Evolutionary conservation across 2,113 vertebrate genomes (phyloP).

Genomic region (Oreochromis niloticus): DNA sequence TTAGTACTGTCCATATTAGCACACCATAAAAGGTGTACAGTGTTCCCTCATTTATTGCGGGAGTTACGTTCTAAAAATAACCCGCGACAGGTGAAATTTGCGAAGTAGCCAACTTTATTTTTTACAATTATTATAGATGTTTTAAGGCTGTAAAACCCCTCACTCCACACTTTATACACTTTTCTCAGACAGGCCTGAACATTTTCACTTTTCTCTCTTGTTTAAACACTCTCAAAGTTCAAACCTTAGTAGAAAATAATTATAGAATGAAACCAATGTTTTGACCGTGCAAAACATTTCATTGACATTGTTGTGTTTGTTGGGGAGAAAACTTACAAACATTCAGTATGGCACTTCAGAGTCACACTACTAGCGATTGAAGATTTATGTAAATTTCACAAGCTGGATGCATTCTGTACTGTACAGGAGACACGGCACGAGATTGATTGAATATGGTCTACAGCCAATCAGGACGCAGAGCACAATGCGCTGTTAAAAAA

Average conservation of each 20-base stretch:
- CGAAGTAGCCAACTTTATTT: rapidly evolving
- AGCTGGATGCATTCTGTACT: not conserved
- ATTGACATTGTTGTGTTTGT: rapidly evolving
- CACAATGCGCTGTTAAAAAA: not conserved
- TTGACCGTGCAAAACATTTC: not conserved
- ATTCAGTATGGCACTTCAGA: not conserved
- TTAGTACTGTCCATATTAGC: not conserved
- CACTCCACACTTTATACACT: not conserved
- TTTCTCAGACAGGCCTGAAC: not conserved
- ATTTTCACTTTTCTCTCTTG: not conserved
- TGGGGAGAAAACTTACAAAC: not conserved
- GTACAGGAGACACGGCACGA: not conserved
- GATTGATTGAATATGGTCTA: no score
- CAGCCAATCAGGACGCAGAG: not conserved
- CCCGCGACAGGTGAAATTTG: rapidly evolving
- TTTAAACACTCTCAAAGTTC: not conserved
- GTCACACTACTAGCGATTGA: not conserved
- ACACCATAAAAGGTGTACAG: not conserved
- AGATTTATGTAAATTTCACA: not conserved
- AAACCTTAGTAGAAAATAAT: not conserved
- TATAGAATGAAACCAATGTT: not conserved
- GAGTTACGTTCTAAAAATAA: not conserved
- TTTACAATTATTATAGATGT: not conserved
- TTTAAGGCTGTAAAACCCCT: not conserved
- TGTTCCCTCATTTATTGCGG: not conserved